Conservation (phyloP, 2,888 invertebrate species). For the Pristionchus entomophagus region DNA sequence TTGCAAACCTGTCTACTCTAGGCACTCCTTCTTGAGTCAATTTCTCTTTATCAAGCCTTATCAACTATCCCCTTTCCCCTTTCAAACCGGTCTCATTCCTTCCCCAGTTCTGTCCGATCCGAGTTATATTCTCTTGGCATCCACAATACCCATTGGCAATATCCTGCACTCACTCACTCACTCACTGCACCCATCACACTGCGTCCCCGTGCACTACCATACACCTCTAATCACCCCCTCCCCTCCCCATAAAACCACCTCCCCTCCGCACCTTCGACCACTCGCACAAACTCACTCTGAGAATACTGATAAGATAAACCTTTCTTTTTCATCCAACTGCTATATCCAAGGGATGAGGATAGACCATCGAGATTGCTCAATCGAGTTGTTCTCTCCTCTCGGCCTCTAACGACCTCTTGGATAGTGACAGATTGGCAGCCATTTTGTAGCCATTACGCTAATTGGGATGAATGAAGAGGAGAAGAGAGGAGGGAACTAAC, state of each 20-base stretch:
- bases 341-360: no score
- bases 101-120: neutral
- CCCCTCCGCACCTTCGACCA: neutral
- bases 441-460: conserved; percentile 36
- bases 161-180: neutral
- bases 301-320: neutral
- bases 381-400: neutral
- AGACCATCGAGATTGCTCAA: neutral
- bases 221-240: no score
- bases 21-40: neutral
- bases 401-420: neutral
- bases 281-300: neutral
- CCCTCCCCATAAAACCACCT: no score
- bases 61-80: neutral
- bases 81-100: neutral
- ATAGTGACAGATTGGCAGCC: conserved; percentile 39
- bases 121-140: neutral
- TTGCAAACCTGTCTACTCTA: conserved; percentile 4
- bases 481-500: neutral
- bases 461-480: neutral
- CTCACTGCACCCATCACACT: neutral
- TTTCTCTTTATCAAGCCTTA: conserved; percentile 2
- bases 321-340: neutral
- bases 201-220: neutral
- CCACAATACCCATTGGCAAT: neutral